These are phyloP conservation scores for Paraplagusia blochii DNA, from an alignment of 2,113 vertebrate species.

Conservation along the genomic window DNA sequence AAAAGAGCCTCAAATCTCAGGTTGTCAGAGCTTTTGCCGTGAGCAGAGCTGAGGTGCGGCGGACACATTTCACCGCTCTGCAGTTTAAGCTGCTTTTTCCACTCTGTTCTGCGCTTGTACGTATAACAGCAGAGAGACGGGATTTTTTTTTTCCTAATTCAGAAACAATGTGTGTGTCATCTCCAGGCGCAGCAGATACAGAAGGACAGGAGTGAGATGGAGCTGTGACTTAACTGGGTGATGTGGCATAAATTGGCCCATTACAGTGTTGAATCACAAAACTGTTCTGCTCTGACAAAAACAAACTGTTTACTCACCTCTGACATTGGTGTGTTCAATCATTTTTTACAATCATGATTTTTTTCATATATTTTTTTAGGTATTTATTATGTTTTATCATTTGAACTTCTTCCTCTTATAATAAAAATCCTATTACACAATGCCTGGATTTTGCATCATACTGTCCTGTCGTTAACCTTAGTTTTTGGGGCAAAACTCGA, in stretches of 20 bases:
- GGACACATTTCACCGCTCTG: neutral
- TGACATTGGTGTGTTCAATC: too few species aligned
- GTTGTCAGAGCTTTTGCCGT: neutral
- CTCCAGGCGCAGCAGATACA: too few species aligned
- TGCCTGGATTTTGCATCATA: too few species aligned
- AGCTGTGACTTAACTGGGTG: conserved; percentile 10
- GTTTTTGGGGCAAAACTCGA: too few species aligned
- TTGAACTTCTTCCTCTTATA: too few species aligned
- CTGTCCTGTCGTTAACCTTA: too few species aligned
- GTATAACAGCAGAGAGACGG: conserved; percentile 3
- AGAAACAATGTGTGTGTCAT: neutral
- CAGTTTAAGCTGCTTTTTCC: neutral
- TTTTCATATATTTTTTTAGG: too few species aligned
- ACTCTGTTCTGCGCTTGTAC: neutral
- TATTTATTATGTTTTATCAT: too few species aligned
- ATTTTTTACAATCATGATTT: too few species aligned
- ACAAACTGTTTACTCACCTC: neutral
- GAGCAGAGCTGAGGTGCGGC: conserved; percentile 8
- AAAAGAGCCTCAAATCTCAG: conserved; percentile 19
- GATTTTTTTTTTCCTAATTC: conserved; percentile 19
- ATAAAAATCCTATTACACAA: too few species aligned
- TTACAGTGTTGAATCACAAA: conserved; percentile 33
- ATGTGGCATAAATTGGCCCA: conserved; percentile 27
- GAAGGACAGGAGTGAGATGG: conserved; percentile 6
- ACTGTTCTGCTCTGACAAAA: conserved; percentile 14